Evolutionary conservation across 2,113 vertebrate genomes (phyloP), one percentile per base, ranked within the genome.

Genomic region (Holacanthus passer): DNA sequence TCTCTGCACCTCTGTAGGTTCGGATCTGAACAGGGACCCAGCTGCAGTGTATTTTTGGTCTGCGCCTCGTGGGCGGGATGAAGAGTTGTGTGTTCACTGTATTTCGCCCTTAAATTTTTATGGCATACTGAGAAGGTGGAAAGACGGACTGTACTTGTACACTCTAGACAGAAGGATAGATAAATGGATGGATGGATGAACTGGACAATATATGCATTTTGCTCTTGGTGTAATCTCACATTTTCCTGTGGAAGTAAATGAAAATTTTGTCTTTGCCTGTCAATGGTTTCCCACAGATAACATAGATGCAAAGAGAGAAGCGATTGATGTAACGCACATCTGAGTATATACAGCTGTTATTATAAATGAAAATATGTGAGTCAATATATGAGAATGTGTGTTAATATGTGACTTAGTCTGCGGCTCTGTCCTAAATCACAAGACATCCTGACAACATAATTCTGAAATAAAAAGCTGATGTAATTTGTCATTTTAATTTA

Each of bases 31-130:
- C 77, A 73, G 77, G 48, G 55, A 77, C 37, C 31, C 39, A 41
- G 48, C 75, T 67, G 72, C 29, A 65, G 73, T 59, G 56, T 87
- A 87, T 88, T 88, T 88, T 78, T 86, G 82, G 43, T 79, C 73
- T 59, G 71, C 69, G 52, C 24, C 47, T 81, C 27, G 77, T 89
- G 86, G 79, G 88, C 16, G 74, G 71, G 37, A 81, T 45, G 47
- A 83, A 32, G 76, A 79, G 66, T 82, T 85, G n/a, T 83, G 32
- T 76, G 45, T 79, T 81, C 67, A 45, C 67, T 81, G 47, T 79
- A 62, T 70, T 67, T 60, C 70, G 8, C 53, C 64, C 60, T 70
- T 35, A 0, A 55, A 80, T 81, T 35, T 10, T 37, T 62, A 80
- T 66, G 20, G 48, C 43, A 73, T 69, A 31, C 35, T 31, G 47